Base-by-base conservation (phyloP, 2,797 vertebrate genomes). In the Lacerta viridis region DNA sequence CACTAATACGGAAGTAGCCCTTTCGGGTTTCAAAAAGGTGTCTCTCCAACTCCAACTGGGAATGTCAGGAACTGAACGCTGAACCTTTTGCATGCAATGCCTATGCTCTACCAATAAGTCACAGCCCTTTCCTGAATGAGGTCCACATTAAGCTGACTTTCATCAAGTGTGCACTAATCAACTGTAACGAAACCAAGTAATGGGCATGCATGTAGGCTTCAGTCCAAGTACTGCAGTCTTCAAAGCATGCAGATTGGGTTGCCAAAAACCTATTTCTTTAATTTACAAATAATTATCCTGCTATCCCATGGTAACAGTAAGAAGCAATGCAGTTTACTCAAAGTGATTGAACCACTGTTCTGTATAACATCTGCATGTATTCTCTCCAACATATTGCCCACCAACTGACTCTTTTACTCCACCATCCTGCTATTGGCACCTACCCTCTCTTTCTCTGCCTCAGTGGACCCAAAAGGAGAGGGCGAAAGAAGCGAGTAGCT, bases 301-400 rank as follows among this genome's bases (percentile, higher is more conserved):
- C 75, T 80, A 84, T 92, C 23, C 74, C 55, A 50, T 50, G 55
- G 27, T 11, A 25, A 88, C 89, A 90, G 81, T 29, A 41, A 74
- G 68, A 85, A 89, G 77, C 77, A 74, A 36, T 59, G 75, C 46
- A 55, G 41, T 81, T 92, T 89, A 92, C 71, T 59, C 0, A 2
- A 20, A 87, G 50, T 86, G 89, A 91, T 39, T 13, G 29, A 86
- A 64, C 23, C 10, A 85, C 50, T 41, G 64, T 87, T 89, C 0
- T 59, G 89, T 5, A 29, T 78, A 84, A 88, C 76, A 89, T 50
- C 39, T 86, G 64, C 23, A 79, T 77, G 74, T 80, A 10, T 59
- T 80, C 91, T 71, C 75, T 83, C 46, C 5, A 50, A 61, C 6
- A 17, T 75, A 59, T 66, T 81, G 20, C 23, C 77, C 61, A 29